A percentile compares a stretch with the other conserved stretches of the same genome.
These are phyloP conservation scores for Caradrina clavipalpis DNA, from an alignment of 2,888 invertebrate genomes.

Conservation along the genomic window DNA sequence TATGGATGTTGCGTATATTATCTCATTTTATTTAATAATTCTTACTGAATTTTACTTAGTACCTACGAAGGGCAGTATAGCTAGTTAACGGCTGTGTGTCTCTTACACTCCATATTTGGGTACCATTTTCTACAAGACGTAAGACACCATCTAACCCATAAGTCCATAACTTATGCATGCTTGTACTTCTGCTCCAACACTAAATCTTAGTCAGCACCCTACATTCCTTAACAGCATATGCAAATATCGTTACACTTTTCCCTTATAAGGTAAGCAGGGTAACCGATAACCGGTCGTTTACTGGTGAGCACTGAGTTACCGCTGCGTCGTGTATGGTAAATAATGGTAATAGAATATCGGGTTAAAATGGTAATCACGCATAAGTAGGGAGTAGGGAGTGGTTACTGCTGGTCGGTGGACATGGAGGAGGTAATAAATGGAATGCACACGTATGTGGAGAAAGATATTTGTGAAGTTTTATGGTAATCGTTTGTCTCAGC, in stretches of 20 bases:
- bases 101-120: too few species aligned
- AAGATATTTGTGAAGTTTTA: too few species aligned
- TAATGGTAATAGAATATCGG: constrained; percentile 56
- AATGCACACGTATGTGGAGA: background rate
- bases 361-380: constrained; percentile 56
- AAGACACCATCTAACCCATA: too few species aligned
- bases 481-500: too few species aligned
- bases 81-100: too few species aligned
- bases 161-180: background rate
- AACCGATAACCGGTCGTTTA: constrained; percentile 34
- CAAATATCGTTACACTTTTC: constrained; percentile 51
- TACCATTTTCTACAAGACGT: too few species aligned
- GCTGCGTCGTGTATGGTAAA: constrained; percentile 49
- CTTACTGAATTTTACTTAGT: too few species aligned
- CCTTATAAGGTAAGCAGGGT: constrained; percentile 44
- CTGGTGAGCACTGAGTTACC: constrained; percentile 43
- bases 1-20: too few species aligned
- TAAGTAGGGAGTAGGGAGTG: constrained; percentile 32
- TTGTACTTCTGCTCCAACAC: background rate
- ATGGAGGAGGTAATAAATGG: constrained; percentile 18
- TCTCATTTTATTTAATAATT: too few species aligned
- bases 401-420: constrained; percentile 14
- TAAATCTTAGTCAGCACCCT: constrained; percentile 9
- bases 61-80: too few species aligned
- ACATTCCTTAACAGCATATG: constrained; percentile 41